Conservation (phyloP, 2,797 vertebrate species). For the Acrossocheilus wenchowensis region DNA sequence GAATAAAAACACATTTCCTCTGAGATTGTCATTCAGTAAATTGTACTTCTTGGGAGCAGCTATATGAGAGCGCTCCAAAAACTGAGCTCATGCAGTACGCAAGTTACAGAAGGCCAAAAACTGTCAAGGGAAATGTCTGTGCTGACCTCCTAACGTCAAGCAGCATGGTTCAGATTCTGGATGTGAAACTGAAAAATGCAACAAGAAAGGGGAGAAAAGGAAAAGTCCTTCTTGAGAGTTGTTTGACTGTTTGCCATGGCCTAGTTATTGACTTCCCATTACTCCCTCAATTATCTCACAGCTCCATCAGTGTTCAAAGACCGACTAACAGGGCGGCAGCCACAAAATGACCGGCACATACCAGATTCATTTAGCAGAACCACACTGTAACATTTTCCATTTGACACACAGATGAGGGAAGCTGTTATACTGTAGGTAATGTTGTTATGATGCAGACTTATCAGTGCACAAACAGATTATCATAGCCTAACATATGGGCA, state of each 20-base stretch:
- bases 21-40: slow-evolving; percentile 36
- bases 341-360: background rate
- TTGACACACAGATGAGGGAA: background rate
- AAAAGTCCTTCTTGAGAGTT: slow-evolving; percentile 28
- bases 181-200: background rate
- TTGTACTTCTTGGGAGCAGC: slow-evolving; percentile 6
- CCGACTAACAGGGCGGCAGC: slow-evolving; percentile 4
- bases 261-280: slow-evolving; percentile 45
- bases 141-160: slow-evolving; percentile 14
- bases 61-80: slow-evolving; percentile 1
- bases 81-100: slow-evolving; percentile 1
- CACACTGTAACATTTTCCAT: slow-evolving; percentile 1
- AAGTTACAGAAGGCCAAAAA: slow-evolving; percentile 19
- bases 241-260: slow-evolving; percentile 36
- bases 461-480: background rate
- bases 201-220: slow-evolving; percentile 6
- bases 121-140: slow-evolving; percentile 6
- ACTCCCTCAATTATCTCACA: slow-evolving; percentile 29
- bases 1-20: background rate
- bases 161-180: background rate
- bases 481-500: background rate
- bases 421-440: background rate
- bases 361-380: background rate
- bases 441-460: background rate
- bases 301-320: slow-evolving; percentile 25